Evolutionary conservation across 2,113 vertebrate genomes (phyloP).

Genomic region (Brevimyrus niger): DNA sequence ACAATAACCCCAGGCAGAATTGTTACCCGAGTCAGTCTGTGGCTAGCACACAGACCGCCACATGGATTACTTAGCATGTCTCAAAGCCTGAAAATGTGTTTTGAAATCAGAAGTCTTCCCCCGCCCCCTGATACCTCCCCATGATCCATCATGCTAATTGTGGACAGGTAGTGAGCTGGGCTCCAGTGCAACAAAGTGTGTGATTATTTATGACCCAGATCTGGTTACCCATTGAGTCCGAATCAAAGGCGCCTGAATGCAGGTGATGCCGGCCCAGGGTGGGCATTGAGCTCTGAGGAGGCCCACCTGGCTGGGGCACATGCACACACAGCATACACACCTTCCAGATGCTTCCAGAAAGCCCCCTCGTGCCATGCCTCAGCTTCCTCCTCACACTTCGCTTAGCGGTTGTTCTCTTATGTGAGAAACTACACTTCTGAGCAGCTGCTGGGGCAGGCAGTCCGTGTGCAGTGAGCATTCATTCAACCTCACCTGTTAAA

Average conservation of each 20-base stretch:
- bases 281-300: neutral
- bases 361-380: neutral
- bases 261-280: neutral
- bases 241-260: constrained; percentile 65
- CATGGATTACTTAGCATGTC: neutral
- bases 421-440: neutral
- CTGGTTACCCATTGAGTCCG: constrained; percentile 69
- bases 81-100: neutral
- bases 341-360: neutral
- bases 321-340: neutral
- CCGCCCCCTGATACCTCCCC: neutral
- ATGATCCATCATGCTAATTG: constrained; percentile 14
- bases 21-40: neutral
- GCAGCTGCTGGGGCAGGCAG: neutral
- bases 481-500: neutral
- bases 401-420: neutral
- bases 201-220: constrained; percentile 70
- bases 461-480: neutral
- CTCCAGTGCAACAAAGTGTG: constrained; percentile 61
- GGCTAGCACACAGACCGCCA: neutral
- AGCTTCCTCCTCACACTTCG: neutral
- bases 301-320: neutral
- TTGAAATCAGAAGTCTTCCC: neutral
- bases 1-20: neutral
- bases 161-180: constrained; percentile 56